phyloP scores from a whole-genome alignment of 1,140 invertebrate species.

The Anadara kagoshimensis region DNA sequence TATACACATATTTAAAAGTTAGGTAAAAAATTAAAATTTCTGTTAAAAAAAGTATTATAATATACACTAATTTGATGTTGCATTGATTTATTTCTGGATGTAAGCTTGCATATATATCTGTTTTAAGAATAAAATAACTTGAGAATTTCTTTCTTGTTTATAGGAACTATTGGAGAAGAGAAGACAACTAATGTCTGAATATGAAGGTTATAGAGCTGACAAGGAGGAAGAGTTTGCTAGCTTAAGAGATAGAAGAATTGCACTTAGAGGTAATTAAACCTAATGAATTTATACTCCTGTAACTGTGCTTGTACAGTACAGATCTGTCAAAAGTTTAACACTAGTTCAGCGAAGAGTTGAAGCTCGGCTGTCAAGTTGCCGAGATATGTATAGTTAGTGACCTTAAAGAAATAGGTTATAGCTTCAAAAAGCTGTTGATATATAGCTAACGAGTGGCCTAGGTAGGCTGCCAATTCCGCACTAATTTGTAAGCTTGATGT shows the following conservation, averaged over 20 bases:
- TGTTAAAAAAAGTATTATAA: neutral
- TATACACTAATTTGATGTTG: neutral
- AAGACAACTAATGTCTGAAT: slow-evolving; percentile 89
- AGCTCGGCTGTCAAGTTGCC: too few relatives aligned
- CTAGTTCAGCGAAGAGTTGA: too few relatives aligned
- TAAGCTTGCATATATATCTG: neutral
- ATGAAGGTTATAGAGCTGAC: slow-evolving; percentile 81
- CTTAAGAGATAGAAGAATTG: slow-evolving; percentile 86
- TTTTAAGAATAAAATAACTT: neutral
- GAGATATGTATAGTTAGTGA: neutral
- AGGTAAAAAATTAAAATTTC: too few relatives aligned
- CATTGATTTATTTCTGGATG: neutral
- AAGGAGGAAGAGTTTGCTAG: slow-evolving; percentile 84
- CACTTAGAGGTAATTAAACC: slow-evolving; percentile 89
- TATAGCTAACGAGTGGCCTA: too few relatives aligned
- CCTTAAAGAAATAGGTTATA: neutral
- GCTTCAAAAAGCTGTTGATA: neutral
- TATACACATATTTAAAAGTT: too few relatives aligned
- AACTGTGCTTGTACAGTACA: neutral
- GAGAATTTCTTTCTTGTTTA: slow-evolving; percentile 16
- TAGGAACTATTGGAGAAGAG: slow-evolving; percentile 96
- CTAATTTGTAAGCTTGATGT: too few relatives aligned
- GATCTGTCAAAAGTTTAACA: too few relatives aligned
- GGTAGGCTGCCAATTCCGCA: too few relatives aligned
- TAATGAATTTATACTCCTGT: neutral